These are phyloP conservation scores for Gryllus bimaculatus DNA, from an alignment of 1,140 invertebrate genomes.

Conservation along the genomic window DNA sequence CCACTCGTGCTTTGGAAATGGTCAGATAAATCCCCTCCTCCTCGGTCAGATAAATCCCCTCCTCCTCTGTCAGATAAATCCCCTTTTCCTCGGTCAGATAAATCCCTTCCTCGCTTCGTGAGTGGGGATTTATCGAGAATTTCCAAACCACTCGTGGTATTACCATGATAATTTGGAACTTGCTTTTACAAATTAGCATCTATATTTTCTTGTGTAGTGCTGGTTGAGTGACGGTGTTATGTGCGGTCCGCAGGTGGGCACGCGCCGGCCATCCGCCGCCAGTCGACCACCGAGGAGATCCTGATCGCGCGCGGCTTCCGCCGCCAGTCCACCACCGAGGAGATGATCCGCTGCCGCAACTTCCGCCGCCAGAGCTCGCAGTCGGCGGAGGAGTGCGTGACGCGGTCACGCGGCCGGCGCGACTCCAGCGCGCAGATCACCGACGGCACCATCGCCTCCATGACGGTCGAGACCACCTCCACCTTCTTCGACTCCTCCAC, in stretches of 20 bases:
- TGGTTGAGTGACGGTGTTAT: neutral
- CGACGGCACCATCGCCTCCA: conserved; percentile 82
- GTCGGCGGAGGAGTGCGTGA: conserved; percentile 32
- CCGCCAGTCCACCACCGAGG: conserved; percentile 80
- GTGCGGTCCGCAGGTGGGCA: conserved; percentile 29
- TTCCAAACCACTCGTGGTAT: too few relatives aligned
- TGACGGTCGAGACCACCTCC: conserved; percentile 85
- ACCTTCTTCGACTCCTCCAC: conserved; percentile 88
- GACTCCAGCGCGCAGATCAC: conserved; percentile 84
- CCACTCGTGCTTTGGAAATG: too few relatives aligned
- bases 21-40: too few relatives aligned
- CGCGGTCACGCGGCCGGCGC: conserved; percentile 60
- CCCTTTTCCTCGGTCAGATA: too few relatives aligned
- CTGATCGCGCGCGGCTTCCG: conserved; percentile 80
- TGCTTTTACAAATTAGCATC: too few relatives aligned
- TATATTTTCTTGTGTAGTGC: too few relatives aligned
- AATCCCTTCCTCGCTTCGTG: too few relatives aligned
- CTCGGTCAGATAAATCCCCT: too few relatives aligned
- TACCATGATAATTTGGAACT: too few relatives aligned
- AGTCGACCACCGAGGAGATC: conserved; percentile 86
- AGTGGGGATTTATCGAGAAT: too few relatives aligned
- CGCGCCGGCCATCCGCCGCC: conserved; percentile 64
- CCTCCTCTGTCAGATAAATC: too few relatives aligned
- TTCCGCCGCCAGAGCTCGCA: conserved; percentile 47
- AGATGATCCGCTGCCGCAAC: conserved; percentile 83